Evolutionary conservation across 2,797 vertebrate genomes (phyloP).

Genomic region (Oophaga sylvatica): DNA sequence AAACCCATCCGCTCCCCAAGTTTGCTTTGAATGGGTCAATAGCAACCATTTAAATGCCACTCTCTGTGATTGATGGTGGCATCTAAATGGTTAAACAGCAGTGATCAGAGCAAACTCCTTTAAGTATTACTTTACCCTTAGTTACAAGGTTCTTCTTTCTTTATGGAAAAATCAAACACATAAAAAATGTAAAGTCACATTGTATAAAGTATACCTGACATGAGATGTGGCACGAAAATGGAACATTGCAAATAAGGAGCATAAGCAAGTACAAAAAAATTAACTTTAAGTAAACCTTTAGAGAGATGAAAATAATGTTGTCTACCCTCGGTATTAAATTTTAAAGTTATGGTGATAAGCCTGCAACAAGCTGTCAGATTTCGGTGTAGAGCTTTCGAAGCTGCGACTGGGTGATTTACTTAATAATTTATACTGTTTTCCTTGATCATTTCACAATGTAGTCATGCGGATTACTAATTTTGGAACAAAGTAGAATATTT

Average conservation of each 20-base stretch:
- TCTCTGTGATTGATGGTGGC: too few species aligned
- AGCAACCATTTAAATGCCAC: too few species aligned
- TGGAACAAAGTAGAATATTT: constrained; percentile 6
- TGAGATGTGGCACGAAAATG: neutral
- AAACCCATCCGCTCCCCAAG: too few species aligned
- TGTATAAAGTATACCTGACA: neutral
- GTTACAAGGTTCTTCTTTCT: neutral
- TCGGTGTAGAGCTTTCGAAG: constrained; percentile 19
- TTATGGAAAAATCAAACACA: neutral
- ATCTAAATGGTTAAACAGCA: too few species aligned
- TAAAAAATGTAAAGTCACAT: neutral
- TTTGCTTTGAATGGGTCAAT: too few species aligned
- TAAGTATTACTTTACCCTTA: too few species aligned
- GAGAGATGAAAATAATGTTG: neutral
- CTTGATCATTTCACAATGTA: constrained; percentile 9
- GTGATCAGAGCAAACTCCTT: too few species aligned
- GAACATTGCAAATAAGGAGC: neutral
- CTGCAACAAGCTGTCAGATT: constrained; percentile 18
- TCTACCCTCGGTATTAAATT: constrained; percentile 28
- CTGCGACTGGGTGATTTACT: constrained; percentile 4
- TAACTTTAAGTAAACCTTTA: neutral
- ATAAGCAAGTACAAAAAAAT: neutral
- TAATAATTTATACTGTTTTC: constrained; percentile 41
- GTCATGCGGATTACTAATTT: constrained; percentile 19
- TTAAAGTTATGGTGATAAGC: constrained; percentile 23